phyloP scores from a whole-genome alignment of 2,113 vertebrate species.

The Limanda limanda region DNA sequence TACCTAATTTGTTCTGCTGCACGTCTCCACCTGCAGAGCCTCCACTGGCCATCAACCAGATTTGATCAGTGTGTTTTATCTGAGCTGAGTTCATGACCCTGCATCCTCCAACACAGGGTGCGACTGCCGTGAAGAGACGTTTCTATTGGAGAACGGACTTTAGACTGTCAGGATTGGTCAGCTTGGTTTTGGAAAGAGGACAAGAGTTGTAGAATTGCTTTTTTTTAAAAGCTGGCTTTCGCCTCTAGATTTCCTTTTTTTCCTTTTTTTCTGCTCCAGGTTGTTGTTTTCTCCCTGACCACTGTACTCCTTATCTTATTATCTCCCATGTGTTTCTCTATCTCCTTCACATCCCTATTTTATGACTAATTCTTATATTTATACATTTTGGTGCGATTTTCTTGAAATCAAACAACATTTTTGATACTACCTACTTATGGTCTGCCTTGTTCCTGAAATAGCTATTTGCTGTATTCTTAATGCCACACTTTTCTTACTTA shows the following conservation, averaged over 20 bases:
- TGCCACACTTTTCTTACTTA: too few species aligned
- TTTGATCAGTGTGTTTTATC: slow-evolving; percentile 12
- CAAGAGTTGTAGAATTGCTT: slow-evolving; percentile 10
- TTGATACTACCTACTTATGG: too few species aligned
- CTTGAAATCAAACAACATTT: too few species aligned
- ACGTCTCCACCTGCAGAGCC: neutral
- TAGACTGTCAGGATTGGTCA: neutral
- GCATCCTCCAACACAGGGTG: too few species aligned
- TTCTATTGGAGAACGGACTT: neutral
- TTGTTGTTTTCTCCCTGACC: neutral
- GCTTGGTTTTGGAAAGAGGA: neutral
- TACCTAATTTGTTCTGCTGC: neutral
- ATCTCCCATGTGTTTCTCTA: too few species aligned
- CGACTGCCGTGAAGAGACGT: slow-evolving; percentile 1
- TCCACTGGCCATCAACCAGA: neutral
- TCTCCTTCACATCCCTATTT: neutral
- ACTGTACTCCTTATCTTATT: slow-evolving; percentile 19
- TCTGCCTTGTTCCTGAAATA: too few species aligned
- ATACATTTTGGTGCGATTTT: too few species aligned
- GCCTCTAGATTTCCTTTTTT: neutral
- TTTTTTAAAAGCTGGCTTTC: neutral
- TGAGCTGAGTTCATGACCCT: slow-evolving; percentile 9
- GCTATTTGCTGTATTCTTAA: too few species aligned
- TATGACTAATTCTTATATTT: too few species aligned
- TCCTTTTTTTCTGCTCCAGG: neutral